Evolutionary conservation across 92 coral and sea anemone genomes (phyloP), one percentile per base, ranked within the genome.

Genomic region (Epizoanthus illoricatus): DNA sequence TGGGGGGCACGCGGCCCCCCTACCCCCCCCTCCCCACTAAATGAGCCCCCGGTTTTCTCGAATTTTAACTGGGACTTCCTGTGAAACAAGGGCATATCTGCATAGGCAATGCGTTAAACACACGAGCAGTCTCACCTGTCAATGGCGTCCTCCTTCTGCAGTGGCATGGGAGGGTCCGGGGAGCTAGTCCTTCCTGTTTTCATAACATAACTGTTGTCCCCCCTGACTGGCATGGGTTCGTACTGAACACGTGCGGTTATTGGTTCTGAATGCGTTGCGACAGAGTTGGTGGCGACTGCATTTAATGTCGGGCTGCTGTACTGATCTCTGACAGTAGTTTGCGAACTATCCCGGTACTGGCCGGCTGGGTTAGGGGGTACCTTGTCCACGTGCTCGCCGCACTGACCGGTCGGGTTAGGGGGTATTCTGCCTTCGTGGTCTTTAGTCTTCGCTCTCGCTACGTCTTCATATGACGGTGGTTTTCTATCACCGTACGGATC

Each of bases 401-500:
- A 52, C 10, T 41, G 71, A 3, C 40, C 40, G 3, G 19, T 1
- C 41, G 41, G 19, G 28, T n/a, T 19, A 11, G 82, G 71, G 9
- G 82, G 17, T 21, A 42, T 16, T 64, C 71, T 78, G 60, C 13
- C 61, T 12, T 43, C 71, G 13, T 19, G 7, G 5, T 40, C 45
- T 43, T 62, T 78, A 12, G 40, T 15, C 40, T 78, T 78, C 28
- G 71, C 64, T 63, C 82, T 78, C 16, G 71, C 61, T 3, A 58
- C 82, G 23, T 62, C 82, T 64, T 78, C 41, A 40, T 78, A 78
- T 11, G 82, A 78, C 21, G 82, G 82, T 45, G 65, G 67, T 19
- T 19, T 0, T 11, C 82, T 63, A 18, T 78, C 82, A 4, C 43
- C 56, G 7, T 69, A 61, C 8, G 40, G 4, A 10, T 78, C 71